A percentile compares a stretch with the other conserved stretches of the same genome.
phyloP scores from a whole-genome alignment of 2,888 invertebrate genomes.

The Rhyacophila evoluta region DNA sequence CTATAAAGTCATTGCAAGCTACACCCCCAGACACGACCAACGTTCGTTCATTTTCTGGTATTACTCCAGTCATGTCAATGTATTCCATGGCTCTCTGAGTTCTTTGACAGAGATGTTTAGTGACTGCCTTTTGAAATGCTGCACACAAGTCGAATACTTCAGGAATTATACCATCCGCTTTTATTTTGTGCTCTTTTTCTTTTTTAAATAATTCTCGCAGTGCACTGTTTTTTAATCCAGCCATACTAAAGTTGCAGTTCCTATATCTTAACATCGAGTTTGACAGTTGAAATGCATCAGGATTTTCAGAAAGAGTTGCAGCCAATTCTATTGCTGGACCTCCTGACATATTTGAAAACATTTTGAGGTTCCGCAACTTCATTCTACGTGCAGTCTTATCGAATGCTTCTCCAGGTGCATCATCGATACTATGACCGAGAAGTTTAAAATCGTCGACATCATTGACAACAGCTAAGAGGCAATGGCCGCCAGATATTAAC shows the following conservation, averaged over 20 bases:
- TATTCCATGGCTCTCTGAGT: conserved; percentile 87
- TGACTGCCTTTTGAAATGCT: conserved; percentile 79
- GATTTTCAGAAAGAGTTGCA: conserved; percentile 76
- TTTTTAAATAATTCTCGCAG: conserved; percentile 68
- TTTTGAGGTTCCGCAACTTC: conserved; percentile 82
- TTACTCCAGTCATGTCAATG: conserved; percentile 71
- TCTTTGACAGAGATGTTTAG: conserved; percentile 84
- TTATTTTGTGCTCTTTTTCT: conserved; percentile 71
- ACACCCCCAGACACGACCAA: conserved; percentile 94
- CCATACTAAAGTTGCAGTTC: conserved; percentile 93
- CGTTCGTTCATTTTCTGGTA: conserved; percentile 71
- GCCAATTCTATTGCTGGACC: conserved; percentile 89
- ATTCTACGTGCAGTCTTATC: conserved; percentile 92
- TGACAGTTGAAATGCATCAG: conserved; percentile 75
- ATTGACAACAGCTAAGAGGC: conserved; percentile 81
- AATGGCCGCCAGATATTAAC: conserved; percentile 94
- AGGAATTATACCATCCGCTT: conserved; percentile 79
- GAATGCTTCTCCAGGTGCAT: conserved; percentile 93
- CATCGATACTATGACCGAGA: conserved; percentile 84
- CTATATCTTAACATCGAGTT: conserved; percentile 72
- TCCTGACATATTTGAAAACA: conserved; percentile 81
- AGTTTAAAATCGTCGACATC: conserved; percentile 81
- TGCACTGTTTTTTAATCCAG: conserved; percentile 80
- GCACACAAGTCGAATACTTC: conserved; percentile 87
- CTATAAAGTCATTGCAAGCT: conserved; percentile 91